Evolutionary conservation across 2,113 vertebrate species (phyloP), one percentile per base, ranked within the genome.

Genomic region (Pholis gunnellus): DNA sequence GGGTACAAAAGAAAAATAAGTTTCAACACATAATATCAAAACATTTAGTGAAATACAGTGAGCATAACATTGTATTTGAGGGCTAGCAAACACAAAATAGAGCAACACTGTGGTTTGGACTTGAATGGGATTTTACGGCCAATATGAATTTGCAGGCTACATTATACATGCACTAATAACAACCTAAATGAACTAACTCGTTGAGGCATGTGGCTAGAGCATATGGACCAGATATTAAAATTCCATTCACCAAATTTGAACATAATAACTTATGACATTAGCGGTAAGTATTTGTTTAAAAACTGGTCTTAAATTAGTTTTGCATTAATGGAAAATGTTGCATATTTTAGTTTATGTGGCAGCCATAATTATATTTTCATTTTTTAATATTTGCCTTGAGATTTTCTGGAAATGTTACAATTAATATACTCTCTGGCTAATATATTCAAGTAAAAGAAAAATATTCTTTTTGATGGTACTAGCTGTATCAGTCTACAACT

Each of bases 1-100:
- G 27, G 38, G 34, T 48, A 69, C 36, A 84, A 8, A 14, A 46
- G 25, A 50, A 57, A 79, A 56, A 31, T 11, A 57, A n/a, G 56
- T 34, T 14, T 40, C 17, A 61, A 17, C 29, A 46, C 61, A 36
- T 73, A 20, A 75, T 25, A 54, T 57, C 14, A 20, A 5, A 61
- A 67, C 72, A 27, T 13, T 22, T 40, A 4, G 6, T 46, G 40
- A 10, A 70, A 64, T 44, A 14, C 56, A 25, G 5, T 60, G 25
- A 56, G 70, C n/a, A 25, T 31, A 64, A 25, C 29, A 48, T 36
- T 84, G 70, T 44, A 31, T 73, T 76, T 76, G 48, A 50, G 9
- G 70, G 11, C 11, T 67, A 67, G 69, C 52, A 67, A 70, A 75
- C 18, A 70, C 46, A 34, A 71, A 52, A 42, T 64, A 40, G 25